Evolutionary conservation across 23 tunicate species (phyloP).

Genomic region (Ascidia mentula): DNA sequence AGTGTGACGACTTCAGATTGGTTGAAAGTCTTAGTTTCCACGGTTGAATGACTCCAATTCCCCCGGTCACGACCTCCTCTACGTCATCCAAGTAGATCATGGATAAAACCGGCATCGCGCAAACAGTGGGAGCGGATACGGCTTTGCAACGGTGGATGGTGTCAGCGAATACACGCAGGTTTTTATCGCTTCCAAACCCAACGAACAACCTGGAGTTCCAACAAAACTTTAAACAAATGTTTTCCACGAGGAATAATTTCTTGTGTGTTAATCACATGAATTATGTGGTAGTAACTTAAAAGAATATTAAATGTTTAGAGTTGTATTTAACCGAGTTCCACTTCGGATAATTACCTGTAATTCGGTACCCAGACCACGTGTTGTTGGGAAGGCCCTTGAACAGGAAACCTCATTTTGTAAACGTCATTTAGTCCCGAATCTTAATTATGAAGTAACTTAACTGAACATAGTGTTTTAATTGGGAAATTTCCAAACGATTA

Average conservation of each 20-base stretch:
- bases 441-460: too few relatives aligned
- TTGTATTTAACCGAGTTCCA: neutral
- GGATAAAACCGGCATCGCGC: slow-evolving; percentile 60
- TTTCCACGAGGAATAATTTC: neutral
- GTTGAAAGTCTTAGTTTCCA: slow-evolving; percentile 47
- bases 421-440: too few relatives aligned
- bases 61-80: slow-evolving; percentile 72
- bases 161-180: slow-evolving; percentile 65
- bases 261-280: neutral
- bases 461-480: neutral
- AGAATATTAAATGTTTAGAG: neutral
- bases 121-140: slow-evolving; percentile 54
- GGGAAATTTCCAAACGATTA: too few relatives aligned
- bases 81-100: slow-evolving; percentile 75
- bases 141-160: slow-evolving; percentile 58
- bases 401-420: slow-evolving; percentile 20
- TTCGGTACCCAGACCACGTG: slow-evolving; percentile 50
- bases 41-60: slow-evolving; percentile 76
- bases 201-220: slow-evolving; percentile 59
- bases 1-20: slow-evolving; percentile 7
- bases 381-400: slow-evolving; percentile 35
- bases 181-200: slow-evolving; percentile 53
- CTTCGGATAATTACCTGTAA: slow-evolving; percentile 55
- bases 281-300: too few relatives aligned
- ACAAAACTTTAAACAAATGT: neutral